phyloP scores from a whole-genome alignment of 35 echinoderm and acorn worm species.

The Ophiothrix spiculata region DNA sequence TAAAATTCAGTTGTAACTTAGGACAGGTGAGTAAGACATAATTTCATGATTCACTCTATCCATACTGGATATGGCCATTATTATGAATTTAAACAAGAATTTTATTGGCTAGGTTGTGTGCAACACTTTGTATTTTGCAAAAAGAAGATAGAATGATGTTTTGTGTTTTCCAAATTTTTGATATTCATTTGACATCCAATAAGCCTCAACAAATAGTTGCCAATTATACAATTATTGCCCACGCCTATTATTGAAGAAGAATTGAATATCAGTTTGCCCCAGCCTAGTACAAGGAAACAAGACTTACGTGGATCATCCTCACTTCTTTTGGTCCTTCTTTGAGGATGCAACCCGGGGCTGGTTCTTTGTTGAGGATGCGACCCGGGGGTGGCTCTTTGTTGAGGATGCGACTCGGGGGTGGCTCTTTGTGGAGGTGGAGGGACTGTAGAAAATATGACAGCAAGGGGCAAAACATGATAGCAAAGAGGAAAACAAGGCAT shows the following conservation, averaged over 20 bases:
- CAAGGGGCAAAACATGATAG: constrained; percentile 7
- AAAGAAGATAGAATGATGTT: too few relatives aligned
- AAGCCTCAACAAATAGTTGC: background rate
- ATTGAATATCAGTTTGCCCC: too few relatives aligned
- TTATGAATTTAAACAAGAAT: too few relatives aligned
- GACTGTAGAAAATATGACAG: background rate
- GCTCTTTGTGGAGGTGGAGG: background rate
- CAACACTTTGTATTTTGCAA: too few relatives aligned
- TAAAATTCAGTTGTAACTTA: too few relatives aligned
- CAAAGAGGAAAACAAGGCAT: background rate
- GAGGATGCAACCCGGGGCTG: background rate
- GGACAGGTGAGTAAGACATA: too few relatives aligned
- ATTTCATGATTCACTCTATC: too few relatives aligned
- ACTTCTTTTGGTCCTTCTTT: background rate
- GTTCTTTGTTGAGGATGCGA: too few relatives aligned
- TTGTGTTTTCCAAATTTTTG: background rate
- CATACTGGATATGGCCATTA: too few relatives aligned
- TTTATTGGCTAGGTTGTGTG: too few relatives aligned
- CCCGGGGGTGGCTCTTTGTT: background rate
- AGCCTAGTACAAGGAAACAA: too few relatives aligned
- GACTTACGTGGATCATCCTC: constrained; percentile 7
- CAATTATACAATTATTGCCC: background rate
- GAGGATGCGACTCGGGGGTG: background rate
- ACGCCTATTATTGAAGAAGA: too few relatives aligned
- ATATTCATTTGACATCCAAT: background rate